Conservation (phyloP, 1,140 invertebrate species). For the Achatina immaculata region DNA sequence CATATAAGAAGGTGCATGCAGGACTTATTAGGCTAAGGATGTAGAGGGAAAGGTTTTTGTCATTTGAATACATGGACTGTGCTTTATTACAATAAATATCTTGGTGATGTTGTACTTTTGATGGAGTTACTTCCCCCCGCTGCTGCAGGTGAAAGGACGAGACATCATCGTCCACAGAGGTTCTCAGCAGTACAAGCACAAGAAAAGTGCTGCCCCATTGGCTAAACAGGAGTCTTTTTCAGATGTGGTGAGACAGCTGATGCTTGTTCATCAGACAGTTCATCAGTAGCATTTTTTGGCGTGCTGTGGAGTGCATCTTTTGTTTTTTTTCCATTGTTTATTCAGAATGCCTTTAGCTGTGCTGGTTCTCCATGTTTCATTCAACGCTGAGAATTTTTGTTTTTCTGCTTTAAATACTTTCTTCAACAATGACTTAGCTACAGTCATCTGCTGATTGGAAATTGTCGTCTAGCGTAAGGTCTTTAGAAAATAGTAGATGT, state of each 20-base stretch:
- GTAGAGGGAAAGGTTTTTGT: too few species aligned
- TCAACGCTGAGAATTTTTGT: too few species aligned
- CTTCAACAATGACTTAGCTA: not conserved
- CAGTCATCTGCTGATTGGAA: not conserved
- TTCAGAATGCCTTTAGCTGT: slow-evolving; percentile 1
- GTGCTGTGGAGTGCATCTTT: slow-evolving; percentile 8
- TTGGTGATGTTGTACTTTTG: slow-evolving; percentile 13
- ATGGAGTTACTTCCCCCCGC: slow-evolving; percentile 22
- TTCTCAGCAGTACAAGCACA: slow-evolving; percentile 40
- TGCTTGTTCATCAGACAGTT: slow-evolving; percentile 1
- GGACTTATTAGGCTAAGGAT: too few species aligned
- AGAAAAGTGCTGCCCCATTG: slow-evolving; percentile 57
- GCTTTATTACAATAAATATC: not conserved
- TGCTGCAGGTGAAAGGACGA: slow-evolving; percentile 39
- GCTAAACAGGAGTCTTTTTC: slow-evolving; percentile 69
- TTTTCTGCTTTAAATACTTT: too few species aligned
- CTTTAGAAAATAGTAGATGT: too few species aligned
- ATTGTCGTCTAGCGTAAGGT: too few species aligned
- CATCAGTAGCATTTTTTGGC: not conserved
- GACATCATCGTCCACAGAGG: slow-evolving; percentile 42
- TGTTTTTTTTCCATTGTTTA: not conserved
- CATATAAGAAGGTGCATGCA: too few species aligned
- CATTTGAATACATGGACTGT: too few species aligned
- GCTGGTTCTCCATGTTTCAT: not conserved
- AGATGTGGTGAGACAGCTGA: slow-evolving; percentile 57